Percentiles rank a stretch among this genome's conserved stretches.
Evolutionary conservation across 2,797 vertebrate genomes (phyloP).

Genomic region (Amphiprion clarkii): DNA sequence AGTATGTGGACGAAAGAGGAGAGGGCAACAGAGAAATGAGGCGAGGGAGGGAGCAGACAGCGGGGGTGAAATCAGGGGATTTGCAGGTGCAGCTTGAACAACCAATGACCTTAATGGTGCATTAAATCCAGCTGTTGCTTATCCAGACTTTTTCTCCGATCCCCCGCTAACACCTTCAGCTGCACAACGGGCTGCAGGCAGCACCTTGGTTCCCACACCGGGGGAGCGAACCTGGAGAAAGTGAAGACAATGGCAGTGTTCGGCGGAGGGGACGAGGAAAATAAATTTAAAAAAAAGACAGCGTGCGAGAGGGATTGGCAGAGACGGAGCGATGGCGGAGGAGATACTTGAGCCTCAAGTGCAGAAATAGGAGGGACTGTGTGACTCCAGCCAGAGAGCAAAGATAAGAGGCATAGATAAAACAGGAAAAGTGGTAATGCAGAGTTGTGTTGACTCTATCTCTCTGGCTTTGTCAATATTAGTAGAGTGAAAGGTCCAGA

Average conservation of each 20-base stretch:
- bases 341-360: conserved; percentile 49
- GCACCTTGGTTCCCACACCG: conserved; percentile 66
- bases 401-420: conserved; percentile 68
- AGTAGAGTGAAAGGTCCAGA: conserved; percentile 70
- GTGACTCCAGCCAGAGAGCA: conserved; percentile 52
- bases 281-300: not conserved
- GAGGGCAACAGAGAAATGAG: conserved; percentile 58
- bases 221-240: not conserved
- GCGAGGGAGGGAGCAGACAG: conserved; percentile 49
- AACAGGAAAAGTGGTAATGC: conserved; percentile 67
- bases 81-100: conserved; percentile 87
- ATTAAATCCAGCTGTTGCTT: conserved; percentile 87
- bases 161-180: conserved; percentile 67
- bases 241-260: not conserved
- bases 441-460: conserved; percentile 69
- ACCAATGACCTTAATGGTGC: conserved; percentile 83
- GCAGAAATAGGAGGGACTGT: conserved; percentile 47
- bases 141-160: conserved; percentile 75
- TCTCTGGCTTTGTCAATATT: conserved; percentile 77
- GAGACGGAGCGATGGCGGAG: conserved; percentile 34
- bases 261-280: not conserved
- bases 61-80: conserved; percentile 60
- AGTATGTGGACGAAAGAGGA: conserved; percentile 60
- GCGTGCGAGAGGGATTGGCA: conserved; percentile 15
- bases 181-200: conserved; percentile 31